phyloP scores from a whole-genome alignment of 2,113 vertebrate species.

The Platichthys flesus region DNA sequence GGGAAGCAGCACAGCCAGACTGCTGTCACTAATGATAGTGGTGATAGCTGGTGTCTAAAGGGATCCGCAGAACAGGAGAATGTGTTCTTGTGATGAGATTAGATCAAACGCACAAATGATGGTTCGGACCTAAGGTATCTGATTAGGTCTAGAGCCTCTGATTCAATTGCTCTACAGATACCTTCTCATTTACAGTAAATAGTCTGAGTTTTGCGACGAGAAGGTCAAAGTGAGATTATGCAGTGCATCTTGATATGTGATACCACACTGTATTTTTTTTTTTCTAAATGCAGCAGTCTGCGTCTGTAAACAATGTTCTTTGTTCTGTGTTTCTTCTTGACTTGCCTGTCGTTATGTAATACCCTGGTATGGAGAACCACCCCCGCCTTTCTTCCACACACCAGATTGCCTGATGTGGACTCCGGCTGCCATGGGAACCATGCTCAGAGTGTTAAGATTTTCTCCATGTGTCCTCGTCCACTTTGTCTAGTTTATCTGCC shows the following conservation, averaged over 20 bases:
- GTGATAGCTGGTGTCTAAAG: background rate
- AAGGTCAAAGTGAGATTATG: background rate
- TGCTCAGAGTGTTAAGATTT: background rate
- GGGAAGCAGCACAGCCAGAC: background rate
- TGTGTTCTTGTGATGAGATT: slow-evolving; percentile 50
- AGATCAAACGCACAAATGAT: slow-evolving; percentile 15
- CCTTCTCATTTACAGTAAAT: slow-evolving; percentile 3
- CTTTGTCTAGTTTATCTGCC: background rate
- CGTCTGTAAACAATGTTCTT: background rate
- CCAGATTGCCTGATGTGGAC: slow-evolving; percentile 26
- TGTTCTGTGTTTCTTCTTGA: slow-evolving; percentile 17
- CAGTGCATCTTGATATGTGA: background rate
- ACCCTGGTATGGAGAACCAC: slow-evolving; percentile 22
- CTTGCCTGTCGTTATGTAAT: slow-evolving; percentile 39
- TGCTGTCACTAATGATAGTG: slow-evolving; percentile 13
- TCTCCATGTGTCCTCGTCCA: slow-evolving; percentile 1
- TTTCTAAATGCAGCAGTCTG: background rate
- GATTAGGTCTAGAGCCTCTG: slow-evolving; percentile 36
- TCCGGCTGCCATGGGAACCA: slow-evolving; percentile 50
- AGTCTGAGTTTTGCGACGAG: background rate
- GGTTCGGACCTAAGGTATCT: slow-evolving; percentile 26
- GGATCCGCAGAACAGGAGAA: background rate
- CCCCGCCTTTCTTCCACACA: slow-evolving; percentile 16
- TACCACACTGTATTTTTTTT: background rate
- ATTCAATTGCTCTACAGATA: slow-evolving; percentile 15